Percentiles rank a stretch among this genome's conserved stretches.
phyloP scores from a whole-genome alignment of 1,140 invertebrate genomes.

The Thaumetopoea pityocampa region DNA sequence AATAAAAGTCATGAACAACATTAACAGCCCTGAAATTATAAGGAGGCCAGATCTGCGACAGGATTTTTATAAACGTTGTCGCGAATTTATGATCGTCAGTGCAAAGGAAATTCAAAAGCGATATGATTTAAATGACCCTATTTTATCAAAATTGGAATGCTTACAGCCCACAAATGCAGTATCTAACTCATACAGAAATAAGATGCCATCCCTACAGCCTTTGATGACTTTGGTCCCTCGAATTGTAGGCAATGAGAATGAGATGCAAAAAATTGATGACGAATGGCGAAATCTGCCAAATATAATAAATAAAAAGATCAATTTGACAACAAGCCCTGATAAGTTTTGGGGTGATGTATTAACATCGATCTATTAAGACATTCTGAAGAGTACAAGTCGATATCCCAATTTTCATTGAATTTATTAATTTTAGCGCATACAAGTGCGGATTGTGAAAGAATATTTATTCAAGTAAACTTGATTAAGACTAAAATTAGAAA shows the following conservation, averaged over 20 bases:
- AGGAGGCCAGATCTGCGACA: neutral
- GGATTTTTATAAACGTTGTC: conserved; percentile 1
- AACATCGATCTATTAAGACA: conserved; percentile 4
- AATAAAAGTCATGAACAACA: conserved; percentile 1
- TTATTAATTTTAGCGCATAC: conserved; percentile 3
- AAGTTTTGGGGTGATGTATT: conserved; percentile 6
- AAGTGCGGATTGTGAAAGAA: conserved; percentile 5
- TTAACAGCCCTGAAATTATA: neutral
- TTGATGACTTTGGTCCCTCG: neutral
- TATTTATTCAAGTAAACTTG: conserved; percentile 5
- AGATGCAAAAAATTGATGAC: conserved; percentile 4
- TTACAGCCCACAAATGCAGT: conserved; percentile 2
- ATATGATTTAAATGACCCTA: conserved; percentile 1
- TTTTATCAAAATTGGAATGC: conserved; percentile 5
- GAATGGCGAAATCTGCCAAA: conserved; percentile 3
- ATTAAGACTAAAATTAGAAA: conserved; percentile 7
- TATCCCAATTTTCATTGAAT: conserved; percentile 6
- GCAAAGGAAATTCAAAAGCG: conserved; percentile 5
- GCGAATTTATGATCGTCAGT: conserved; percentile 1
- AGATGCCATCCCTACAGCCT: conserved; percentile 2
- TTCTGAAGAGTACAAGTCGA: conserved; percentile 2
- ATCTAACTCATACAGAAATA: conserved; percentile 1
- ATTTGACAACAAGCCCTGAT: conserved; percentile 1
- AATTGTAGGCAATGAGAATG: neutral
- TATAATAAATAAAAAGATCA: conserved; percentile 1